Evolutionary conservation across 2,113 vertebrate genomes (phyloP), one percentile per base, ranked within the genome.

Genomic region (Mormyrus iriodes): DNA sequence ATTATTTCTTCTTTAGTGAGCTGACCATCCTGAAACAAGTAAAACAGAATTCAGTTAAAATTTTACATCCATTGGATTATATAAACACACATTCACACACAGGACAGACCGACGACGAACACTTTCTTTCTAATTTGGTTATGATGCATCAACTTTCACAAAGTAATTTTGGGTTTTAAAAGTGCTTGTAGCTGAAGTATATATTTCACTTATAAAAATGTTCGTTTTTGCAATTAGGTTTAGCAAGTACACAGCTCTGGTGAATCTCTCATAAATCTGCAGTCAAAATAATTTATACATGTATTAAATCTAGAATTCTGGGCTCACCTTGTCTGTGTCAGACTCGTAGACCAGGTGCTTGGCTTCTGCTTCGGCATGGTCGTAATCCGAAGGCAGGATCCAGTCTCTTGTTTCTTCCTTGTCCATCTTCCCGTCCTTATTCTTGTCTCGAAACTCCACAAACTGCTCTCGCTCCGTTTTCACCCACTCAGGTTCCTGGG

Each of bases 371-470:
- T 97, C 97, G 0, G 97, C 96, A 0, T 98, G 97, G 92, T 98
- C 97, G 0, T 98, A 98, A 69, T 98, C 97, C 0, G 97, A 94
- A 0, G 98, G 97, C 0, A 99, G 95, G 58, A 99, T 98, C 98
- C 97, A 99, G 15, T 98, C 97, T 89, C 96, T 96, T 8, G 97
- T 98, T 84, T 99, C 98, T 52, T 97, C 97, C 61, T 95, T 95
- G 93, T 98, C 98, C 98, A 99, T 98, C 88, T 96, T 97, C 0
- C 98, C 98, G 0, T 99, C 98, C 0, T 94, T 95, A 92, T 99
- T 98, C 90, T 97, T 97, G 92, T 99, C 97, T n/a, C 97, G 93
- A 92, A 98, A 97, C 79, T 99, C 98, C 2, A 96, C 91, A n/a
- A 99, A 99, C 61, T 98, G 97, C 4, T 98, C 96, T 31, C 98